These are phyloP conservation scores for Vulpes lagopus DNA, from an alignment of 2,113 vertebrate genomes.

Conservation along the genomic window DNA sequence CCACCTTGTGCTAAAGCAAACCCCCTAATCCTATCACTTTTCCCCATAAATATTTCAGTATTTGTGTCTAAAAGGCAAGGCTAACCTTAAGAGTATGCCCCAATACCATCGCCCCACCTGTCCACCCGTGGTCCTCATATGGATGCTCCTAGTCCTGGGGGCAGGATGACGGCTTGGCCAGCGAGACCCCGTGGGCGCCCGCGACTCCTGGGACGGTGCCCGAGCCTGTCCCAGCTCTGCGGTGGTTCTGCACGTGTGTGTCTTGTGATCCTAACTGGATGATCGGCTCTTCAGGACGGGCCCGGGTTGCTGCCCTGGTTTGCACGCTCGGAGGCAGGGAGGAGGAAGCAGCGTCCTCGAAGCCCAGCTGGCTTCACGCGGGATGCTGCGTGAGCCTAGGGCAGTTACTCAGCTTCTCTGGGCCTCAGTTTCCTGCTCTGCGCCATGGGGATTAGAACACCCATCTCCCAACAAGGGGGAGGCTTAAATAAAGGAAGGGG, in stretches of 20 bases:
- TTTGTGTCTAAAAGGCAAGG: background rate
- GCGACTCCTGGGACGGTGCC: too few species aligned
- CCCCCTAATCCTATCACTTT: background rate
- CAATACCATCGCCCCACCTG: background rate
- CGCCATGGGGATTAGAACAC: background rate
- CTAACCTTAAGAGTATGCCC: background rate
- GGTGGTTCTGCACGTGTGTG: background rate
- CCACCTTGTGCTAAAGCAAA: background rate
- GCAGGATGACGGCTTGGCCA: background rate
- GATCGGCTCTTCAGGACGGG: background rate
- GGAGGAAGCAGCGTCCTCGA: background rate
- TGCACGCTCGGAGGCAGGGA: background rate
- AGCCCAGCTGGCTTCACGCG: background rate
- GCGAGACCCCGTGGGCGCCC: rapidly evolving
- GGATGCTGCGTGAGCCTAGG: background rate
- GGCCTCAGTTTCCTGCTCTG: background rate
- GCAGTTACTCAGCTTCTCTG: background rate
- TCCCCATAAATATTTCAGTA: background rate
- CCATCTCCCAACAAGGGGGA: background rate
- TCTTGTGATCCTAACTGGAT: background rate
- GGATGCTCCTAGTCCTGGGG: background rate
- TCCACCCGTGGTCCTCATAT: background rate
- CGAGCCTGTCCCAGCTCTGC: background rate
- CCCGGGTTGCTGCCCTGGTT: background rate
- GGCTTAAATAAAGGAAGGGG: background rate